Percentiles rank a stretch among this genome's conserved stretches.
phyloP scores from a whole-genome alignment of 2,888 invertebrate genomes.

The Platycnemis pennipes region DNA sequence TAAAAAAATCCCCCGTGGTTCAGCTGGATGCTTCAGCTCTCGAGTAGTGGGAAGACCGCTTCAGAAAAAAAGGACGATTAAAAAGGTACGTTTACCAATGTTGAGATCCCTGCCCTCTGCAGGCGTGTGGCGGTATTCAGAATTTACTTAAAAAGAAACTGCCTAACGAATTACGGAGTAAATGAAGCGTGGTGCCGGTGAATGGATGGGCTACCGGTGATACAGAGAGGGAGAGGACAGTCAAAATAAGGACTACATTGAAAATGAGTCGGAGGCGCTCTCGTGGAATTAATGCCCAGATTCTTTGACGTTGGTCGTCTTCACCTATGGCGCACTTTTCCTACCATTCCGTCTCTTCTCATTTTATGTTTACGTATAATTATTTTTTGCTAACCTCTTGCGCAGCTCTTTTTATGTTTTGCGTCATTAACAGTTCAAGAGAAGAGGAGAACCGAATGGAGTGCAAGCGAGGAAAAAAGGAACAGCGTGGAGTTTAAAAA shows the following conservation, averaged over 20 bases:
- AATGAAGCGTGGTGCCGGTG: background rate
- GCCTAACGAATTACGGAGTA: constrained; percentile 30
- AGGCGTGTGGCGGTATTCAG: constrained; percentile 7
- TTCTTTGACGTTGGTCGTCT: constrained; percentile 39
- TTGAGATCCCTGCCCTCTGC: background rate
- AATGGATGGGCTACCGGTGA: background rate
- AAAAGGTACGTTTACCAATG: no score
- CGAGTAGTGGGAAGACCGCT: no score
- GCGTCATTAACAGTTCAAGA: constrained; percentile 60
- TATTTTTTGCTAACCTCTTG: background rate
- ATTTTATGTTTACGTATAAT: background rate
- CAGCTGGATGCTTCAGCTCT: no score
- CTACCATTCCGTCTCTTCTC: background rate
- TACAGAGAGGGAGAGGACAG: background rate
- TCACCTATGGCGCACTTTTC: constrained; percentile 24
- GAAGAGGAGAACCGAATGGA: constrained; percentile 38
- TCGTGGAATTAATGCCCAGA: constrained; percentile 33
- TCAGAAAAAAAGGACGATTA: no score
- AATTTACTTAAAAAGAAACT: constrained; percentile 5
- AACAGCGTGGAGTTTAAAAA: background rate
- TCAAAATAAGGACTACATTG: constrained; percentile 11
- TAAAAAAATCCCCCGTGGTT: no score
- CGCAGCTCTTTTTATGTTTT: constrained; percentile 48
- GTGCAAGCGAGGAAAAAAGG: background rate
- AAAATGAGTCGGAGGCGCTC: constrained; percentile 24